Conservation (phyloP, 1,140 invertebrate species). For the Battus philenor region DNA sequence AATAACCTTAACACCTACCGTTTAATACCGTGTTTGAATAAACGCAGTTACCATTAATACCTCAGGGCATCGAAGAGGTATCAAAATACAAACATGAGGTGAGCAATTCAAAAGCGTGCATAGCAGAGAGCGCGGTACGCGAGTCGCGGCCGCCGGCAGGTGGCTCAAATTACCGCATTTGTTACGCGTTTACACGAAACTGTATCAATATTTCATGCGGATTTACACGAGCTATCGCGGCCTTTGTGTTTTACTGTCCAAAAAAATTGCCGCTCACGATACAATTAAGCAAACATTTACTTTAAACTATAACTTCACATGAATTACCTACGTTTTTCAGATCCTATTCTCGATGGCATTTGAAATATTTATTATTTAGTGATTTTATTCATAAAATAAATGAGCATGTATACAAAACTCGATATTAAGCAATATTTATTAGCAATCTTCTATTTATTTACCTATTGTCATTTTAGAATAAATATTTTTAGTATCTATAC, state of each 20-base stretch:
- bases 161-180: slow-evolving; percentile 75
- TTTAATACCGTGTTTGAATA: too few relatives aligned
- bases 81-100: slow-evolving; percentile 35
- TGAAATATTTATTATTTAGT: too few relatives aligned
- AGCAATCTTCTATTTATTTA: too few relatives aligned
- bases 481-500: too few relatives aligned
- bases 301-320: background rate
- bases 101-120: slow-evolving; percentile 21
- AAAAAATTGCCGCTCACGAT: slow-evolving; percentile 39
- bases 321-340: too few relatives aligned
- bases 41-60: too few relatives aligned
- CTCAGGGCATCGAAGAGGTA: slow-evolving; percentile 6
- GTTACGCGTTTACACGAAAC: slow-evolving; percentile 75
- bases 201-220: slow-evolving; percentile 75
- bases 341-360: too few relatives aligned
- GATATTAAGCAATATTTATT: too few relatives aligned
- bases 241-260: slow-evolving; percentile 60
- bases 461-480: too few relatives aligned
- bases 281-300: slow-evolving; percentile 6
- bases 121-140: slow-evolving; percentile 27
- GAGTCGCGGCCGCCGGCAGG: slow-evolving; percentile 58
- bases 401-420: too few relatives aligned
- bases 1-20: background rate
- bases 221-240: slow-evolving; percentile 66
- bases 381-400: too few relatives aligned